Evolutionary conservation across 2,888 invertebrate genomes (phyloP).

Genomic region (Eilema caniola): DNA sequence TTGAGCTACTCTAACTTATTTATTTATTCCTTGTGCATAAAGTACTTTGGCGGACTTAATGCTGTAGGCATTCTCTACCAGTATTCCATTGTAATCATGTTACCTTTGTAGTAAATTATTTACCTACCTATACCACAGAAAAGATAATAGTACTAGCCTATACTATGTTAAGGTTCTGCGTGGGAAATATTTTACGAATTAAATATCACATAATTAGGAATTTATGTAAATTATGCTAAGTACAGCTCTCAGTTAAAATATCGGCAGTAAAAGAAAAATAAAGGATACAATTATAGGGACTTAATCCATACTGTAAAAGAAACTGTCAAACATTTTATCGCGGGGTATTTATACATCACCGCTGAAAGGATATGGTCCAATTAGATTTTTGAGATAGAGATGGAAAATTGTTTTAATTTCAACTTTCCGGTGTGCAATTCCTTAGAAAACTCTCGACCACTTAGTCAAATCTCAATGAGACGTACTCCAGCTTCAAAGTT

Average conservation of each 20-base stretch:
- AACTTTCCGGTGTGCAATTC: conserved; percentile 58
- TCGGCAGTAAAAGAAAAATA: conserved; percentile 1
- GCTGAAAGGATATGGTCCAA: conserved; percentile 20
- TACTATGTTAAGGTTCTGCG: no score
- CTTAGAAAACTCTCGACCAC: conserved; percentile 60
- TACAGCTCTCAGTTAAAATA: background rate
- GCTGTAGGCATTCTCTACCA: no score
- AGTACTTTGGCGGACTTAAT: no score
- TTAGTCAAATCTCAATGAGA: conserved; percentile 78
- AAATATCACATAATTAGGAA: background rate
- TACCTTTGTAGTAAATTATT: no score
- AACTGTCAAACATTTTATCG: conserved; percentile 6
- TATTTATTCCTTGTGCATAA: no score
- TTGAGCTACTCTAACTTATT: background rate
- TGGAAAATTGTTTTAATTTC: conserved; percentile 56
- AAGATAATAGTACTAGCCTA: no score
- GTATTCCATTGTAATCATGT: no score
- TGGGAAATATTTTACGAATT: no score
- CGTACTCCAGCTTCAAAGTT: conserved; percentile 75
- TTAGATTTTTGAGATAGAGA: conserved; percentile 33
- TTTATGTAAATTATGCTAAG: background rate
- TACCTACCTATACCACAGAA: no score
- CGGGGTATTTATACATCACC: conserved; percentile 23
- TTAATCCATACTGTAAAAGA: background rate
- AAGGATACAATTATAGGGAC: background rate